Evolutionary conservation across 2,113 vertebrate genomes (phyloP).

Genomic region (Thymallus thymallus): DNA sequence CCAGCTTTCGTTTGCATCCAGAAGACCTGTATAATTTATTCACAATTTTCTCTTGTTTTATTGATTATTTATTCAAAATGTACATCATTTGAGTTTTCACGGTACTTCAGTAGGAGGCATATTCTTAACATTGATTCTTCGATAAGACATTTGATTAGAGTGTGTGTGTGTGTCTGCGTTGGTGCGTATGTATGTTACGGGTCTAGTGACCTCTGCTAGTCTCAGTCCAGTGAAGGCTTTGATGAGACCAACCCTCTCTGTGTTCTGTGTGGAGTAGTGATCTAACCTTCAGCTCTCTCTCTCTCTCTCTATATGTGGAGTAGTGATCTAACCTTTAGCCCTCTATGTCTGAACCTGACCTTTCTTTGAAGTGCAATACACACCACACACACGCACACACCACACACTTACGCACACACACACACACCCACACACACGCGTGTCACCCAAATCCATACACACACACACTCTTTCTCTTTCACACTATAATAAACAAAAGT

Average conservation of each 20-base stretch:
- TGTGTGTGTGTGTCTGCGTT: conserved; percentile 33
- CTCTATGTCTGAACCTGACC: conserved; percentile 71
- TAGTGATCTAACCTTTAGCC: conserved; percentile 63
- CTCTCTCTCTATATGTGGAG: conserved; percentile 67
- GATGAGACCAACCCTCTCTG: conserved; percentile 70
- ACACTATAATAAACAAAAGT: too few relatives aligned
- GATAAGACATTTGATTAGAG: conserved; percentile 73
- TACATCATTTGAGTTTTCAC: conserved; percentile 57
- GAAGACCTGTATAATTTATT: conserved; percentile 62
- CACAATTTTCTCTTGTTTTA: conserved; percentile 63
- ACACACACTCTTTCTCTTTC: neutral
- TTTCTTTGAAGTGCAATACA: conserved; percentile 77
- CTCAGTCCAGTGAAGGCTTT: conserved; percentile 72
- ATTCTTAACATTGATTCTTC: conserved; percentile 63
- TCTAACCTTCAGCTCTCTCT: conserved; percentile 70
- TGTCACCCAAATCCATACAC: neutral
- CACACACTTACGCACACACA: conserved; percentile 34
- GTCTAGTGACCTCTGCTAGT: conserved; percentile 68
- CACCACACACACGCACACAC: conserved; percentile 39
- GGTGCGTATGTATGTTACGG: conserved; percentile 53
- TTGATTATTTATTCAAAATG: conserved; percentile 64
- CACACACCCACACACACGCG: conserved; percentile 29
- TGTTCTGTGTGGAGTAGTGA: conserved; percentile 66
- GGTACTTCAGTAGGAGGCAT: conserved; percentile 41
- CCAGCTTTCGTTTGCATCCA: conserved; percentile 59